A percentile compares a stretch with the other conserved stretches of the same genome.
Conservation (phyloP, 2,797 vertebrate species). For the Forpus xanthops region DNA sequence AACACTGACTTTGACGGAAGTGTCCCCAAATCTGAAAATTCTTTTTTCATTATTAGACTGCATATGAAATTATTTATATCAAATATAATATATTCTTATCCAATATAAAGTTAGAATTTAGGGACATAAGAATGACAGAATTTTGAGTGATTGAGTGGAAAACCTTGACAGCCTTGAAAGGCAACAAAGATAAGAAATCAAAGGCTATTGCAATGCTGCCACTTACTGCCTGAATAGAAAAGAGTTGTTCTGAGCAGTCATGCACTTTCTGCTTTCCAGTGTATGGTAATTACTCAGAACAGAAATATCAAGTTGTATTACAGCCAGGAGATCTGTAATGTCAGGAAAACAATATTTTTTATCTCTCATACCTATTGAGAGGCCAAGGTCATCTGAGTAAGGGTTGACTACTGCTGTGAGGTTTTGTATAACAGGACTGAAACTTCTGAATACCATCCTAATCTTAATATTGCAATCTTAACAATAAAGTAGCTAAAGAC, state of each 20-base stretch:
- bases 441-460: background rate
- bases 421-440: background rate
- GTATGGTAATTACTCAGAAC: background rate
- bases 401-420: background rate
- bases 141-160: background rate
- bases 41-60: background rate
- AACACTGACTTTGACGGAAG: background rate
- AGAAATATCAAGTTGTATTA: background rate
- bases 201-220: constrained; percentile 44
- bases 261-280: background rate
- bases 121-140: background rate
- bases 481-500: background rate
- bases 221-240: constrained; percentile 33
- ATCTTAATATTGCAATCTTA: background rate
- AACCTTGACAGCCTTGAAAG: background rate
- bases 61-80: background rate
- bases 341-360: background rate
- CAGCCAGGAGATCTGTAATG: background rate
- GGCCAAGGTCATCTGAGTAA: background rate
- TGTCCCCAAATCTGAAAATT: background rate
- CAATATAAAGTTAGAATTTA: background rate
- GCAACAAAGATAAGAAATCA: background rate
- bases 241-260: background rate
- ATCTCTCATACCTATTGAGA: background rate
- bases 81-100: background rate